Base-by-base conservation (phyloP, 2,888 invertebrate genomes). In the Mythimna lalbum region DNA sequence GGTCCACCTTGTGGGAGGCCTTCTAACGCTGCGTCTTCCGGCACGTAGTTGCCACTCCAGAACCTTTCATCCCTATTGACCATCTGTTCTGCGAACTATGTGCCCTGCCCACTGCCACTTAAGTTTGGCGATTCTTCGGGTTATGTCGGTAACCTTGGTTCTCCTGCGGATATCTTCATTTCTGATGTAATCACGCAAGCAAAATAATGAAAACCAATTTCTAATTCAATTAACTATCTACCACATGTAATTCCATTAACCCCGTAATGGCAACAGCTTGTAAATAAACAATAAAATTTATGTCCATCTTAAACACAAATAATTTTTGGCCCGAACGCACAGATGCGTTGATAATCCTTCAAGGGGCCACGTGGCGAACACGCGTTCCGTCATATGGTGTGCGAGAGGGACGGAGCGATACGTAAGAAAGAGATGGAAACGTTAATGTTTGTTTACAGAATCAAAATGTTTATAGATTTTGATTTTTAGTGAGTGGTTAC, bases 301-400 rank as follows among this genome's bases (percentile, higher is more conserved):
- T 83, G 76, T 47, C 64, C 31, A 63, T 80, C 76, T 76, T 76
- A 19, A 77, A 81, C 80, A 82, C 78, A 75, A 62, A 76, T 80
- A 68, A 83, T 77, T 81, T 84, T 69, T 71, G 63, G 72, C 62
- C 60, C 53, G 43, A 23, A 63, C 43, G 78, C 83, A 82, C 81
- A 73, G 86, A 43, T 74, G 85, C 85, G 84, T 85, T 66, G 67
- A 83, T 86, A 91, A 92, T 92, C 90, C 81, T 67, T 64, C 55
- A 79, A 88, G 88, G 86, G 84, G 83, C 81, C 92, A 87, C 92
- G 92, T 90, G 92, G 53, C 84, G 12, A 71, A 9, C 90, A 87
- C 90, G 90, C 78, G 88, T 61, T 68, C 60, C 84, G 86, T 80
- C 90, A 88, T 86, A 84, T 88, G 90, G 83, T 87, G 86, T 78